A percentile compares a stretch with the other conserved stretches of the same genome.
phyloP scores from a whole-genome alignment of 2,888 invertebrate genomes.

The Mamestra brassicae region DNA sequence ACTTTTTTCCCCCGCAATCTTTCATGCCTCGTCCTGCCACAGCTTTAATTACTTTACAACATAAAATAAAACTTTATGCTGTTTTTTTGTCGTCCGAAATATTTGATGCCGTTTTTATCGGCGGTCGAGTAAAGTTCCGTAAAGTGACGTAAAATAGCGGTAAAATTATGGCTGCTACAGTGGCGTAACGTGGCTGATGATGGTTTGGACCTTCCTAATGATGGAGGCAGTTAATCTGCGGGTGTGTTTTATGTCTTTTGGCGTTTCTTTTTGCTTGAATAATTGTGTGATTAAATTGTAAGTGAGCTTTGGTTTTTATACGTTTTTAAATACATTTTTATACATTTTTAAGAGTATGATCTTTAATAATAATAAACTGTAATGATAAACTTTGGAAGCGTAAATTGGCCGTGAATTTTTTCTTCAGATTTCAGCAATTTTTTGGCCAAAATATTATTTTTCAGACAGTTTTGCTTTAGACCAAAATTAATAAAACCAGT shows the following conservation, averaged over 20 bases:
- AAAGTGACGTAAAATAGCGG: slow-evolving; percentile 25
- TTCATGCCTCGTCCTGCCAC: slow-evolving; percentile 25
- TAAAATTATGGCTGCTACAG: slow-evolving; percentile 17
- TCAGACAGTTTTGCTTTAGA: not conserved
- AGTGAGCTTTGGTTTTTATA: not conserved
- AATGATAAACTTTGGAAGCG: not conserved
- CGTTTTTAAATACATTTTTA: not conserved
- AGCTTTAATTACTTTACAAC: slow-evolving; percentile 61
- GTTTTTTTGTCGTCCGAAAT: slow-evolving; percentile 58
- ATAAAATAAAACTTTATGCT: slow-evolving; percentile 63
- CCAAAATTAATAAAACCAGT: not conserved
- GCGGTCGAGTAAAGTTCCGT: slow-evolving; percentile 28
- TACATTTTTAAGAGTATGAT: not conserved
- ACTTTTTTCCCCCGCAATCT: slow-evolving; percentile 8
- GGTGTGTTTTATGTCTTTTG: not conserved
- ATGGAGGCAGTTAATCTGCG: slow-evolving; percentile 17
- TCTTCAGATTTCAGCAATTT: not conserved
- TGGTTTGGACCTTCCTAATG: slow-evolving; percentile 6
- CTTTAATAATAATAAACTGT: not conserved
- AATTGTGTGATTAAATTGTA: not conserved
- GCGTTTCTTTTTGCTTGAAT: slow-evolving; percentile 3
- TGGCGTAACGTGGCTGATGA: not conserved
- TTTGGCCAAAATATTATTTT: not conserved
- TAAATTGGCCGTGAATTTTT: not conserved
- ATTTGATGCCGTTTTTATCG: slow-evolving; percentile 67